Evolutionary conservation across 2,888 invertebrate genomes (phyloP), one percentile per base, ranked within the genome.

Genomic region (Callinectes sapidus): DNA sequence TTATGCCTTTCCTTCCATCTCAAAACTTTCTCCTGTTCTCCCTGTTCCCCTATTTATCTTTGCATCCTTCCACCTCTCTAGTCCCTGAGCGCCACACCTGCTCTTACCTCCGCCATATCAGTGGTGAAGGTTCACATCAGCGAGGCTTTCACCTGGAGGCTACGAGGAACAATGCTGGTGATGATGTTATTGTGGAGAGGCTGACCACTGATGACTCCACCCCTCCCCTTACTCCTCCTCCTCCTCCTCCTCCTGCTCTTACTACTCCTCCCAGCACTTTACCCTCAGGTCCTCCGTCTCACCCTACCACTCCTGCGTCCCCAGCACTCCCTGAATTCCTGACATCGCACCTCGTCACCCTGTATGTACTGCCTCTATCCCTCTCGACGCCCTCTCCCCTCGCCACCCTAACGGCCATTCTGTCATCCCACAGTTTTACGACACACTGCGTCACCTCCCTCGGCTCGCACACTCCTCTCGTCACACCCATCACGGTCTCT

Each of bases 321-420:
- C 86, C 35, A 81, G 32, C 81, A 81, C 87, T 88, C 87, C 55
- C 87, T 88, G 32, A 32, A 54, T 88, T 55, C 55, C 87, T 48
- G 55, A 35, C 89, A 39, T 61, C 18, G 35, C 66, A 61, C 61
- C 61, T 32, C 89, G 61, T 61, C 35, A 54, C 61, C 32, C 39
- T 18, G 32, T 61, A 61, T 42, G 35, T 42, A 66, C 89, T n/a
- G 18, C 66, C 39, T 35, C 71, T 89, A 42, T 71, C 66, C 66
- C 66, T 39, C 54, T 54, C 48, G 32, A 48, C 54, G 10, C 54
- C 28, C 87, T 54, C 81, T 81, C 35, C 32, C 81, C 35, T 81
- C 35, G 35, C 81, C 35, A 81, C 35, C 10, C 81, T 81, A 16
- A 35, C 35, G 35, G 35, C 81, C 81, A 18, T 35, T 35, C 81